Evolutionary conservation across 92 coral and sea anemone species (phyloP).

Genomic region (Hydrozoanthus gracilis): DNA sequence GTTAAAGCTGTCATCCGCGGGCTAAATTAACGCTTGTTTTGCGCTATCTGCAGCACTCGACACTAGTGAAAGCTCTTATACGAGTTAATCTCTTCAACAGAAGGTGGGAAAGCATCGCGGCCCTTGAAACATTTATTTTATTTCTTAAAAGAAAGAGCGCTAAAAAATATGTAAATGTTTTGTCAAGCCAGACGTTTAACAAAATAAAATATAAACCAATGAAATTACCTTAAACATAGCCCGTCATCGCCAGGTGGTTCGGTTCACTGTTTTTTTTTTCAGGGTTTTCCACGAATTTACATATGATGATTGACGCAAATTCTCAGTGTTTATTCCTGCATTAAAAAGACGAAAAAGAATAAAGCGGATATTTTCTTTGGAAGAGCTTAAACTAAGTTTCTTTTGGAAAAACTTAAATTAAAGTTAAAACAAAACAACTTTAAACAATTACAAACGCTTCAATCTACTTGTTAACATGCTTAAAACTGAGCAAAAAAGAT

Average conservation of each 20-base stretch:
- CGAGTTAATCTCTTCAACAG: too few species aligned
- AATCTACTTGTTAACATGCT: not conserved
- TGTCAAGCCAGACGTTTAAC: not conserved
- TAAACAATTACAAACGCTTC: not conserved
- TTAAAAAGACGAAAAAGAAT: too few species aligned
- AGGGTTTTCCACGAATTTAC: not conserved
- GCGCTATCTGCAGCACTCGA: not conserved
- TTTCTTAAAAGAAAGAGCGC: not conserved
- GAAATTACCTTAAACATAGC: not conserved
- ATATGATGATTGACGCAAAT: not conserved
- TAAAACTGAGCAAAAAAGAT: not conserved
- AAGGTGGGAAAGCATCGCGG: not conserved
- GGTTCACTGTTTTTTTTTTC: not conserved
- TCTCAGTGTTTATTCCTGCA: too few species aligned
- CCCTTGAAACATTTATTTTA: not conserved
- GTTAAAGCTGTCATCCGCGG: slow-evolving; percentile 71
- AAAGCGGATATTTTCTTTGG: not conserved
- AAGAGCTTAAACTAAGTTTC: not conserved
- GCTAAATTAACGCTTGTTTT: too few species aligned
- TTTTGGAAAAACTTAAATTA: not conserved
- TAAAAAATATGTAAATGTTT: not conserved
- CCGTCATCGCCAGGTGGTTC: slow-evolving; percentile 29
- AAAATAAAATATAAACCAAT: slow-evolving; percentile 28
- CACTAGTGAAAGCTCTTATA: not conserved
- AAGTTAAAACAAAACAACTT: not conserved